Conservation (phyloP, 2,797 vertebrate species). For the Thaleichthys pacificus region DNA sequence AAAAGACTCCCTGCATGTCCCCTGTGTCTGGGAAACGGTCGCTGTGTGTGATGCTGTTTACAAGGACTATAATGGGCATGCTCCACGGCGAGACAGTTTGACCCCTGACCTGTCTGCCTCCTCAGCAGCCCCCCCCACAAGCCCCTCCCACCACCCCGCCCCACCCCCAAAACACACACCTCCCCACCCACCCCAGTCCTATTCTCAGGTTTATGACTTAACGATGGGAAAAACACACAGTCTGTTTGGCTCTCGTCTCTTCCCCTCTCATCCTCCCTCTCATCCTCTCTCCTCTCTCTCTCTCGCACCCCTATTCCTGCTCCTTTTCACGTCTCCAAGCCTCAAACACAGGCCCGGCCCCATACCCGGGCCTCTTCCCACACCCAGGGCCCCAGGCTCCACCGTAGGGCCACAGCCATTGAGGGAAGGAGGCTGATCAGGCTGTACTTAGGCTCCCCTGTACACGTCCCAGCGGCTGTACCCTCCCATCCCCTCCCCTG, state of each 20-base stretch:
- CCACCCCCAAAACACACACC: slow-evolving; percentile 4
- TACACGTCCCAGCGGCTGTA: background rate
- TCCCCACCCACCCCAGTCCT: too few relatives aligned
- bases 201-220: slow-evolving; percentile 48
- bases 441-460: slow-evolving; percentile 14
- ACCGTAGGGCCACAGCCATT: background rate
- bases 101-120: background rate
- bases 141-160: slow-evolving; percentile 9
- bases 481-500: slow-evolving; percentile 21
- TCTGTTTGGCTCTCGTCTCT: slow-evolving; percentile 30
- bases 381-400: background rate
- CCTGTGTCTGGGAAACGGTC: too few relatives aligned
- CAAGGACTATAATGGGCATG: background rate
- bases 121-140: slow-evolving; percentile 13
- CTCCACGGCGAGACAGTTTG: background rate
- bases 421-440: background rate
- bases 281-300: background rate
- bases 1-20: too few relatives aligned
- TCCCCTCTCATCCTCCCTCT: background rate
- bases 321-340: background rate
- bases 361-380: too few relatives aligned
- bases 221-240: slow-evolving; percentile 45
- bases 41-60: background rate
- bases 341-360: too few relatives aligned
- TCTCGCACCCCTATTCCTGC: too few relatives aligned